phyloP scores from a whole-genome alignment of 2,888 invertebrate species.

The Helleia helle region DNA sequence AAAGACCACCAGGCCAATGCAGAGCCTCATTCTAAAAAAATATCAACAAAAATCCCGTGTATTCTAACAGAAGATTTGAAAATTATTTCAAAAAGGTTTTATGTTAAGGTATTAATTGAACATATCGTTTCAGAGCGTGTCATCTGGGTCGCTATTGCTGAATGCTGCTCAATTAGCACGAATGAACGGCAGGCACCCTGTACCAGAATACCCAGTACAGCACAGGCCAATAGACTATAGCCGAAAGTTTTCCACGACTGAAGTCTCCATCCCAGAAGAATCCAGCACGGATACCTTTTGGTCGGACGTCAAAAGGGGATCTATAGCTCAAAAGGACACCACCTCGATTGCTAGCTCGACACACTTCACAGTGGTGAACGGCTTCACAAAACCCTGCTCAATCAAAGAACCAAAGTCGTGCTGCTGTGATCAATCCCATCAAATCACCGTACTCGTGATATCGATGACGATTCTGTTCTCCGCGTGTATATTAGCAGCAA shows the following conservation, averaged over 20 bases:
- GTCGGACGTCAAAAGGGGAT: conserved; percentile 60
- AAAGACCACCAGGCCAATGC: no score
- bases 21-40: no score
- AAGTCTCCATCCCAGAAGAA: conserved; percentile 60
- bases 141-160: conserved; percentile 84
- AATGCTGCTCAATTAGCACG: conserved; percentile 83
- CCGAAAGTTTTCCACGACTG: conserved; percentile 33
- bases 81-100: no score
- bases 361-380: conserved; percentile 90
- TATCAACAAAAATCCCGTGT: no score
- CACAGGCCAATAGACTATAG: conserved; percentile 30
- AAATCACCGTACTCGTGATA: conserved; percentile 86
- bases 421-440: conserved; percentile 84
- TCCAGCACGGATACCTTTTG: conserved; percentile 52
- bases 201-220: conserved; percentile 40
- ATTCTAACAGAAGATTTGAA: no score
- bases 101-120: background rate
- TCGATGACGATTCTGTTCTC: conserved; percentile 88
- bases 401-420: conserved; percentile 76
- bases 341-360: conserved; percentile 88
- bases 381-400: conserved; percentile 77
- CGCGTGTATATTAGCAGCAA: conserved; percentile 84
- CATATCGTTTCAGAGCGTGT: conserved; percentile 79
- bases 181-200: conserved; percentile 58
- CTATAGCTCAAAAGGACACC: conserved; percentile 74